Conservation (phyloP, 2,797 vertebrate species). For the Cygnus olor region DNA sequence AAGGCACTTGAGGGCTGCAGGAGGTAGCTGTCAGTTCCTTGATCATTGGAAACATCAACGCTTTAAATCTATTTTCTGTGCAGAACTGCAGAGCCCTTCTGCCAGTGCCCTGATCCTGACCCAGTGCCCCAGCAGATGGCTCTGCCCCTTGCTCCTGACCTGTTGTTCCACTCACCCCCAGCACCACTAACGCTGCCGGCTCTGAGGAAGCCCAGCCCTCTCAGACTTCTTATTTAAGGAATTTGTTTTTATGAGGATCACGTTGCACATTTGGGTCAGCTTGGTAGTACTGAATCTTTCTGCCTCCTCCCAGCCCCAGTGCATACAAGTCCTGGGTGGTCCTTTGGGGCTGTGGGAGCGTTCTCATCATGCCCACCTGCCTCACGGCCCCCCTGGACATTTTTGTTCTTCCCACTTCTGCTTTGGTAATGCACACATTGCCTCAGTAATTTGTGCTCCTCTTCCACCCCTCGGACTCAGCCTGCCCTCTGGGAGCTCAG, state of each 20-base stretch:
- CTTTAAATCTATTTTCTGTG: not conserved
- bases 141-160: not conserved
- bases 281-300: not conserved
- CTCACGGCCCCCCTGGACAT: not conserved
- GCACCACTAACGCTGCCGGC: fast-evolving
- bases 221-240: not conserved
- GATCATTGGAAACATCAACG: not conserved
- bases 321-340: fast-evolving
- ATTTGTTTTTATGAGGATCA: not conserved
- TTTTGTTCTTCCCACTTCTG: not conserved
- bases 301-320: not conserved
- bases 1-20: not conserved
- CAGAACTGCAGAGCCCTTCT: not conserved
- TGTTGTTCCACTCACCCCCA: not conserved
- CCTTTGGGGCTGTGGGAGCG: not conserved
- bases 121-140: fast-evolving
- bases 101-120: not conserved
- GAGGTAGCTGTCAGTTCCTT: not conserved
- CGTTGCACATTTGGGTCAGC: not conserved
- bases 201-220: not conserved
- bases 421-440: not conserved
- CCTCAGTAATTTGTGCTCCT: not conserved
- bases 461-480: not conserved
- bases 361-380: not conserved
- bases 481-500: not conserved